Percentiles rank a stretch among this genome's conserved stretches.
phyloP scores from a whole-genome alignment of 1,140 invertebrate species.

The Trichonephila clavata region DNA sequence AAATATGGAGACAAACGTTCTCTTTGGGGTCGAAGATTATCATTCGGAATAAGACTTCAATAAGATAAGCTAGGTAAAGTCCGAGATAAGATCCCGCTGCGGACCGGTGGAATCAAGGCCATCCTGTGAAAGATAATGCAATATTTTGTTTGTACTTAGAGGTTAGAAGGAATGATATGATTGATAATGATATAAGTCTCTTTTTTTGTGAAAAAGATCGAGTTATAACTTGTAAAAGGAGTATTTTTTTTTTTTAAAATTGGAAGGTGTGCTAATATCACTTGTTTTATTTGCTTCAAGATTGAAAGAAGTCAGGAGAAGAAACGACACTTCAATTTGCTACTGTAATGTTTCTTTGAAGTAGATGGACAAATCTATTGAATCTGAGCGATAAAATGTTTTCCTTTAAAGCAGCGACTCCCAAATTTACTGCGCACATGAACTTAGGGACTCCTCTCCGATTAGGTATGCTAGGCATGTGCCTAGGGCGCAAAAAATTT shows the following conservation, averaged over 20 bases:
- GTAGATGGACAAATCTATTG: no score
- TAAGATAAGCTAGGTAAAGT: conserved; percentile 21
- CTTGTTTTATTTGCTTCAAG: neutral
- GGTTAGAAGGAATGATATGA: neutral
- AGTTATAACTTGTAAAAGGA: neutral
- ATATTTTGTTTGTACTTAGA: neutral
- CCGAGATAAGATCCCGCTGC: neutral
- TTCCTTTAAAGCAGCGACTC: no score
- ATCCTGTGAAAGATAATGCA: neutral
- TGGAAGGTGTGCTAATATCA: neutral
- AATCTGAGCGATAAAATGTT: no score
- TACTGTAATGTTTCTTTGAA: no score
- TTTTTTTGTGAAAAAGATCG: neutral
- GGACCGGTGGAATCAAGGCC: neutral
- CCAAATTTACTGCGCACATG: no score
- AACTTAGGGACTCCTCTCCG: no score
- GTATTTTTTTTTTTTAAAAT: neutral
- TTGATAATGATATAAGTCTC: neutral
- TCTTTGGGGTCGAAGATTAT: neutral
- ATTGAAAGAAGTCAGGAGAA: no score
- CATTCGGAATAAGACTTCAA: neutral
- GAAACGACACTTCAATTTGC: no score
- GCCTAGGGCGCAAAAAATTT: no score
- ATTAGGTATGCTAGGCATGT: no score
- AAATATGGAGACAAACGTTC: neutral